Evolutionary conservation across 1,140 invertebrate genomes (phyloP).

Genomic region (Drosophila auraria): DNA sequence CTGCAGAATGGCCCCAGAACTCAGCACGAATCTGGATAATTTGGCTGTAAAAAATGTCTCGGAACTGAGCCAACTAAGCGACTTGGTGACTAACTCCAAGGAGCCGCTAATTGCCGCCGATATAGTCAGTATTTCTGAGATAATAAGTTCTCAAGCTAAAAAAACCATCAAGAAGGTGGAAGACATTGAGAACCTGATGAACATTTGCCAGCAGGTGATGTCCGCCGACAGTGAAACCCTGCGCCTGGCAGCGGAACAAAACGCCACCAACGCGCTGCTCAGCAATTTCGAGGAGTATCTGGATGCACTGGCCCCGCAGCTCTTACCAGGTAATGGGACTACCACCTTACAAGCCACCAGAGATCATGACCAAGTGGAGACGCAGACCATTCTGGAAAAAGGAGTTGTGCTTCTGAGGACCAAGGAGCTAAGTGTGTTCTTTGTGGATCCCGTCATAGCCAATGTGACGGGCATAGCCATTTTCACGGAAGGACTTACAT

Average conservation of each 20-base stretch:
- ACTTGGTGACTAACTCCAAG: conserved; percentile 27
- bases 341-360: not conserved
- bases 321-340: conserved; percentile 43
- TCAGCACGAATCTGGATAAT: conserved; percentile 47
- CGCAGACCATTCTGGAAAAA: conserved; percentile 15
- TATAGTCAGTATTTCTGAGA: conserved; percentile 57
- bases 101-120: conserved; percentile 57
- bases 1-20: conserved; percentile 32
- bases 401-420: conserved; percentile 63
- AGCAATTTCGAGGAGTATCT: conserved; percentile 70
- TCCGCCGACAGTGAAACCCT: conserved; percentile 47
- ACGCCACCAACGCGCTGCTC: conserved; percentile 70
- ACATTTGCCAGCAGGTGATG: conserved; percentile 67
- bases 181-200: conserved; percentile 14
- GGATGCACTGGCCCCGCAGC: conserved; percentile 49
- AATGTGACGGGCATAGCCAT: conserved; percentile 73
- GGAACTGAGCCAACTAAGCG: conserved; percentile 15
- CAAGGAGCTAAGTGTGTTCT: conserved; percentile 72
- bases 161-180: conserved; percentile 20
- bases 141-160: conserved; percentile 40
- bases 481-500: conserved; percentile 10
- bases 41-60: conserved; percentile 18
- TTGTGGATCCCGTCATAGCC: conserved; percentile 65
- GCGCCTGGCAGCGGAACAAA: conserved; percentile 55
- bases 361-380: conserved; percentile 27